These are phyloP conservation scores for Bombylius discolor DNA, from an alignment of 2,888 invertebrate genomes.

Conservation along the genomic window DNA sequence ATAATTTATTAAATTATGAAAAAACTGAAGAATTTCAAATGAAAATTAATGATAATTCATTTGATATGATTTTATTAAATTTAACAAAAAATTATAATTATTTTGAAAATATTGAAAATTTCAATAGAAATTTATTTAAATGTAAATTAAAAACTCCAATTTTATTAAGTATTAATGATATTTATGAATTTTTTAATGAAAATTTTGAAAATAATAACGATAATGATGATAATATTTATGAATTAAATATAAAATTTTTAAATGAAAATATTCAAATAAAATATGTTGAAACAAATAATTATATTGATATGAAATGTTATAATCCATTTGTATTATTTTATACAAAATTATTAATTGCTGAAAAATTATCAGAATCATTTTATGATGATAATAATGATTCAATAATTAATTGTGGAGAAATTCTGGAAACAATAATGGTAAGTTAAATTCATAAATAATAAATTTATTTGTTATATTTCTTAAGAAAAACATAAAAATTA, in stretches of 20 bases:
- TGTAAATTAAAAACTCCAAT: slow-evolving; percentile 8
- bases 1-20: not conserved
- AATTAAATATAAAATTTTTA: slow-evolving; percentile 6
- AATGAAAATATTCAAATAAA: slow-evolving; percentile 4
- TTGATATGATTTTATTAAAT: not conserved
- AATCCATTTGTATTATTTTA: slow-evolving; percentile 10
- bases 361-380: slow-evolving; percentile 1
- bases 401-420: not conserved
- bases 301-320: slow-evolving; percentile 2
- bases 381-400: not conserved
- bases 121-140: not conserved
- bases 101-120: not conserved
- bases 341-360: slow-evolving; percentile 2
- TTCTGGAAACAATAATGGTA: not conserved
- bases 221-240: not conserved
- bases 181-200: slow-evolving; percentile 7
- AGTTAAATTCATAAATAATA: not conserved
- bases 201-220: not conserved
- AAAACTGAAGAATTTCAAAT: not conserved
- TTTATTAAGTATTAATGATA: slow-evolving; percentile 4
- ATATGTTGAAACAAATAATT: slow-evolving; percentile 8
- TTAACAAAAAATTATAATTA: not conserved
- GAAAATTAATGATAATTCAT: not conserved
- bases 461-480: not conserved
- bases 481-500: no score